These are phyloP conservation scores for Myotis lucifugus DNA, from an alignment of 2,113 vertebrate species.

Conservation along the genomic window DNA sequence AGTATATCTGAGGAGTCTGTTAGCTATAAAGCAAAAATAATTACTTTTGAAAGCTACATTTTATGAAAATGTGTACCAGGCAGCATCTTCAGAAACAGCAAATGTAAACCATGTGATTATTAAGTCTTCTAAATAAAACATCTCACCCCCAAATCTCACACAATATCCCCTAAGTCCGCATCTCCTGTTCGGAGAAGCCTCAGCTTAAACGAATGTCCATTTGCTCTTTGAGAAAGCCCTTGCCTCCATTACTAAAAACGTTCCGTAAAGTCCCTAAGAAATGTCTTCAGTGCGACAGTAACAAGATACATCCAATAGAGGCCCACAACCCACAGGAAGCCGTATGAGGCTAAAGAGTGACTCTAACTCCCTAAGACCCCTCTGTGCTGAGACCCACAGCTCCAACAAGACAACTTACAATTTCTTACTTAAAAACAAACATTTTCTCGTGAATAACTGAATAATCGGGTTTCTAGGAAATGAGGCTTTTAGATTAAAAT, in stretches of 20 bases:
- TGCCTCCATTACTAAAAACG: neutral
- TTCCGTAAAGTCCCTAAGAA: neutral
- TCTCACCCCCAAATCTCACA: neutral
- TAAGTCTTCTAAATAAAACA: constrained; percentile 30
- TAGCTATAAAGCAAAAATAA: constrained; percentile 69
- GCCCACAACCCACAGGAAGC: neutral
- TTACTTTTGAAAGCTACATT: constrained; percentile 60
- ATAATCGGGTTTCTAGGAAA: constrained; percentile 64
- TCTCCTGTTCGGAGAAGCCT: neutral
- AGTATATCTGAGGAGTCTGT: constrained; percentile 20
- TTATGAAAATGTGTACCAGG: constrained; percentile 80
- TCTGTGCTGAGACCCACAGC: neutral
- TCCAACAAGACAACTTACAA: constrained; percentile 1
- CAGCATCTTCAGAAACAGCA: constrained; percentile 66
- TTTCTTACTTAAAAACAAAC: constrained; percentile 48
- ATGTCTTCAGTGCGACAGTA: neutral
- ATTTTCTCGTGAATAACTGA: constrained; percentile 57
- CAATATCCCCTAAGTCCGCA: neutral
- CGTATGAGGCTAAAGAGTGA: neutral
- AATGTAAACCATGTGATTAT: constrained; percentile 67
- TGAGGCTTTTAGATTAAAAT: constrained; percentile 76
- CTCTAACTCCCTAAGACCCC: neutral
- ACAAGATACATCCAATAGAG: neutral
- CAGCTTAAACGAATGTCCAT: neutral
- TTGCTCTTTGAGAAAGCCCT: constrained; percentile 30